Conservation (phyloP, 2,888 invertebrate species). For the Tachystola acroxantha region DNA sequence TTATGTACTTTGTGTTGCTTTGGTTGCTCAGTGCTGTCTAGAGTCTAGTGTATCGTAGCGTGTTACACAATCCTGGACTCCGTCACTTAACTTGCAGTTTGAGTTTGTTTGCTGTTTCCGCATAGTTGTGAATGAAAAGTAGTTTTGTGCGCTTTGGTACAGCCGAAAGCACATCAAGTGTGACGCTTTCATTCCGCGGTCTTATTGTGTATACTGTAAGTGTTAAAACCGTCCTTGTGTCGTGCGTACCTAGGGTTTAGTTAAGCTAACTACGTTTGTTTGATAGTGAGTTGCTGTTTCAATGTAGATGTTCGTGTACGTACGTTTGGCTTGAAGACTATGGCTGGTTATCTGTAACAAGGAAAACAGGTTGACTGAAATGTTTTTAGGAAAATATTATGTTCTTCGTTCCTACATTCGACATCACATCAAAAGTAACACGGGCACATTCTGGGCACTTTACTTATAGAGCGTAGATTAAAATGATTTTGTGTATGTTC, state of each 20-base stretch:
- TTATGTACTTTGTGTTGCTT: neutral
- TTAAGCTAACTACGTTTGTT: conserved; percentile 37
- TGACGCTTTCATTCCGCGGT: no score
- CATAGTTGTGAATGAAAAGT: conserved; percentile 58
- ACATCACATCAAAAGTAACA: no score
- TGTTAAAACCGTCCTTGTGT: no score
- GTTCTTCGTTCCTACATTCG: no score
- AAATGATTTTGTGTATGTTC: no score
- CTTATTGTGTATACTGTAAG: no score
- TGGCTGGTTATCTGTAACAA: conserved; percentile 45
- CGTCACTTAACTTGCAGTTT: conserved; percentile 38
- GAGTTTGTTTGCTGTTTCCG: conserved; percentile 49
- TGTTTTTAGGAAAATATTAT: no score
- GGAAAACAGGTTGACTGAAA: no score
- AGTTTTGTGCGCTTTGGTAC: conserved; percentile 31
- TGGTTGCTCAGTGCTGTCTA: neutral
- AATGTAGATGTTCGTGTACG: conserved; percentile 18
- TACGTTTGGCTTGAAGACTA: conserved; percentile 33
- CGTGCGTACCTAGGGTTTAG: conserved; percentile 35
- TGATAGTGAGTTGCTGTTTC: conserved; percentile 27
- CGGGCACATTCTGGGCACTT: no score
- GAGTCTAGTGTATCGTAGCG: no score
- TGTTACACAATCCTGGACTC: neutral
- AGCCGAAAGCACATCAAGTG: no score
- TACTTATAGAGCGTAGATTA: no score